Percentiles rank a stretch among this genome's conserved stretches.
phyloP scores from a whole-genome alignment of 1,140 invertebrate species.

The Ephestia elutella region DNA sequence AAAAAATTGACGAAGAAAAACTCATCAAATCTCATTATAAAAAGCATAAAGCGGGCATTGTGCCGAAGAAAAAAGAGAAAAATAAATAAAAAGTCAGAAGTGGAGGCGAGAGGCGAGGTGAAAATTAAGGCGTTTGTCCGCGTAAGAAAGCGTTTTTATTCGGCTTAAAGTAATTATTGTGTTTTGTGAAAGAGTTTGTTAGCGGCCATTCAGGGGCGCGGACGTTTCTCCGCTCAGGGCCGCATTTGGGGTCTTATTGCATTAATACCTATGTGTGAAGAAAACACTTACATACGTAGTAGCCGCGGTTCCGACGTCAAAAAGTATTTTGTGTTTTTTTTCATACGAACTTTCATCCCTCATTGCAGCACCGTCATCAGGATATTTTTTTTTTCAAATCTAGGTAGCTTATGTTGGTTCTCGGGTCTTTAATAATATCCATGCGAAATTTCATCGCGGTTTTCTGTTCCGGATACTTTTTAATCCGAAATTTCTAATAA shows the following conservation, averaged over 20 bases:
- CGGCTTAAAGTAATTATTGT: constrained; percentile 72
- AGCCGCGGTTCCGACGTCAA: too few species aligned
- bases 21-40: constrained; percentile 4
- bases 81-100: constrained; percentile 4
- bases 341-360: too few species aligned
- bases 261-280: neutral
- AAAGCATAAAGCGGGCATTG: constrained; percentile 5
- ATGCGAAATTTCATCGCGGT: too few species aligned
- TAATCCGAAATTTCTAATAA: too few species aligned
- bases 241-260: constrained; percentile 23
- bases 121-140: constrained; percentile 18
- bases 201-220: constrained; percentile 66
- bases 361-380: too few species aligned
- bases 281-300: too few species aligned
- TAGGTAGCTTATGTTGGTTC: too few species aligned
- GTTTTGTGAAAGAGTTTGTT: constrained; percentile 73
- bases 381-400: too few species aligned
- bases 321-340: too few species aligned
- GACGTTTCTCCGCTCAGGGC: constrained; percentile 22
- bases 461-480: too few species aligned
- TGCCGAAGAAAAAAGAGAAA: neutral
- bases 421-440: too few species aligned
- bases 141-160: constrained; percentile 60
- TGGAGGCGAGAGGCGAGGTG: constrained; percentile 1
- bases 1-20: neutral